phyloP scores from a whole-genome alignment of 2,113 vertebrate species.

The Theristicus caerulescens region DNA sequence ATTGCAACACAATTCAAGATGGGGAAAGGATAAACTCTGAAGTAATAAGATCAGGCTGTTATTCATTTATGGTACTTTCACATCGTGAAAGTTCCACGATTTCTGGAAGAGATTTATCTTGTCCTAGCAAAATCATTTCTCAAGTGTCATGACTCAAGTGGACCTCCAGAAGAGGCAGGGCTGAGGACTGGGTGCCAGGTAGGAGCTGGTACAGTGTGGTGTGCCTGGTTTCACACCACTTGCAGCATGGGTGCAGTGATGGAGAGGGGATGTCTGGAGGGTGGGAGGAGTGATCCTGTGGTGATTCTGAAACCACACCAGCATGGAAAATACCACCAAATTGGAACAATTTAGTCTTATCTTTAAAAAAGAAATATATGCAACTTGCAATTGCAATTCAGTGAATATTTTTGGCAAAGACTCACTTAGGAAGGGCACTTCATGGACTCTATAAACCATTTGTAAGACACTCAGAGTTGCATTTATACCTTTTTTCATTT shows the following conservation, averaged over 20 bases:
- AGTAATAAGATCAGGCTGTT: conserved; percentile 17
- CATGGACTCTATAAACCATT: background rate
- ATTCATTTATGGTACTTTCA: background rate
- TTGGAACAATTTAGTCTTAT: background rate
- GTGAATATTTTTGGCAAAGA: background rate
- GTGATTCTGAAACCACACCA: background rate
- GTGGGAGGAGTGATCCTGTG: background rate
- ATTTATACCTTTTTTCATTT: conserved; percentile 54
- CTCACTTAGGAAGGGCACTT: background rate
- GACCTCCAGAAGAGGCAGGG: background rate
- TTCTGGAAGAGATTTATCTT: conserved; percentile 33
- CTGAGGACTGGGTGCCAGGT: background rate
- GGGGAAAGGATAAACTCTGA: conserved; percentile 26
- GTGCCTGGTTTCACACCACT: accelerated
- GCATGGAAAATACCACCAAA: background rate
- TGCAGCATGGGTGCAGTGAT: accelerated
- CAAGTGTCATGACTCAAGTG: background rate
- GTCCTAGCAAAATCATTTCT: background rate
- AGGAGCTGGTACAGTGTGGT: accelerated
- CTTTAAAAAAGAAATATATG: background rate
- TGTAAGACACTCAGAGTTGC: background rate
- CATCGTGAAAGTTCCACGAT: background rate
- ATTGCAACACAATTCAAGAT: background rate
- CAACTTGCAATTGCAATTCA: background rate
- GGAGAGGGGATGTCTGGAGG: background rate